A percentile compares a stretch with the other conserved stretches of the same genome.
Evolutionary conservation across 2,797 vertebrate species (phyloP).

Genomic region (Simalia tracyae): DNA sequence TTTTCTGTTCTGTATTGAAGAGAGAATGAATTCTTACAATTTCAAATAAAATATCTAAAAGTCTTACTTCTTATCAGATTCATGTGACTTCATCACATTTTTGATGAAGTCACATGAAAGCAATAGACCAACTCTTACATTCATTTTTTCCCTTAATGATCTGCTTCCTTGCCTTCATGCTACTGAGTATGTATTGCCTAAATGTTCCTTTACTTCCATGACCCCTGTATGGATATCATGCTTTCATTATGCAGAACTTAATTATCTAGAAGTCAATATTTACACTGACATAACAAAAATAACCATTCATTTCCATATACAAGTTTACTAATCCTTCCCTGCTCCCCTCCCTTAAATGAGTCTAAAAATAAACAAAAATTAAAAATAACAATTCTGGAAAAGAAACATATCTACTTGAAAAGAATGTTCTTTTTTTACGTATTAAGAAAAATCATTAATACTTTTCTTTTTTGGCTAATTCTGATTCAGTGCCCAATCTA

Average conservation of each 20-base stretch:
- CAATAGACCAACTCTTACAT: background rate
- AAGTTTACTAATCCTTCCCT: background rate
- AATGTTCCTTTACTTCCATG: background rate
- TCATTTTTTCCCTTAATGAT: background rate
- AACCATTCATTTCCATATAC: background rate
- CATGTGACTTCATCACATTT: background rate
- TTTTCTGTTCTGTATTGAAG: background rate
- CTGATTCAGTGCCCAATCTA: background rate
- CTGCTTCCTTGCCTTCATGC: background rate
- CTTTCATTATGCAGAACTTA: background rate
- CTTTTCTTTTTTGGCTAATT: background rate
- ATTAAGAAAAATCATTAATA: background rate
- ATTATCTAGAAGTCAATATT: background rate
- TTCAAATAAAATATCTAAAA: background rate
- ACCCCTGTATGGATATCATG: background rate
- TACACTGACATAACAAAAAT: background rate
- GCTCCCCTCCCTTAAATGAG: background rate
- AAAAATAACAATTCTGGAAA: background rate
- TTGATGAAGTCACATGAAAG: no score
- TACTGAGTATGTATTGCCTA: background rate
- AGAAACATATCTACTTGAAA: background rate
- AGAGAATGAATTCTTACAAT: background rate
- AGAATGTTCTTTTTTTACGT: background rate
- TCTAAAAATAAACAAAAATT: background rate
- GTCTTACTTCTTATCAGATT: background rate